phyloP scores from a whole-genome alignment of 2,113 vertebrate species.

The Cochlearius cochlearius region DNA sequence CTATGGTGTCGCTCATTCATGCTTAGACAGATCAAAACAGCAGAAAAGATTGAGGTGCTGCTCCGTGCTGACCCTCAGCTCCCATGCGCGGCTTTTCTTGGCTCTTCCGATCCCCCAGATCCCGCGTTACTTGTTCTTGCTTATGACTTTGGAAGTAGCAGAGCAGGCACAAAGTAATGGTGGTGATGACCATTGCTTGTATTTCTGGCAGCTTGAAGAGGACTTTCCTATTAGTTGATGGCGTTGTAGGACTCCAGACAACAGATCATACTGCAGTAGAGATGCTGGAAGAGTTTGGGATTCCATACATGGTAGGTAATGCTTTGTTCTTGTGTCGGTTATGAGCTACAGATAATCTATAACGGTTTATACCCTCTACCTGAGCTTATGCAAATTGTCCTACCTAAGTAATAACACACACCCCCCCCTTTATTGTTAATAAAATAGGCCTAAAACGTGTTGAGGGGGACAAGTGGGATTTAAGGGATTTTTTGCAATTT shows the following conservation, averaged over 20 bases:
- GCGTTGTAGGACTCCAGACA: conserved; percentile 82
- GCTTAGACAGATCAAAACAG: neutral
- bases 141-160: neutral
- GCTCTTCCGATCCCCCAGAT: neutral
- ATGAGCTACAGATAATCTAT: neutral
- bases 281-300: conserved; percentile 92
- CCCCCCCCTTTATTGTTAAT: neutral
- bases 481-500: neutral
- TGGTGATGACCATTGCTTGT: neutral
- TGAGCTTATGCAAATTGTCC: neutral
- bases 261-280: conserved; percentile 85
- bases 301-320: conserved; percentile 88
- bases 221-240: conserved; percentile 91
- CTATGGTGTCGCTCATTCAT: neutral
- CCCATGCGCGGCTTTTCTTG: neutral
- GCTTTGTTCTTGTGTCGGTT: neutral
- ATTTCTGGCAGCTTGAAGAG: conserved; percentile 81
- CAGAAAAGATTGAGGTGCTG: neutral
- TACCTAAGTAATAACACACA: neutral
- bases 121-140: neutral
- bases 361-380: neutral
- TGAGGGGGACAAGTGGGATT: neutral
- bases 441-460: neutral
- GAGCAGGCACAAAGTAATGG: neutral
- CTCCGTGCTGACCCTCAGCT: neutral